A percentile compares a stretch with the other conserved stretches of the same genome.
Conservation (phyloP, 2,113 vertebrate species). For the Accipiter virgatus region DNA sequence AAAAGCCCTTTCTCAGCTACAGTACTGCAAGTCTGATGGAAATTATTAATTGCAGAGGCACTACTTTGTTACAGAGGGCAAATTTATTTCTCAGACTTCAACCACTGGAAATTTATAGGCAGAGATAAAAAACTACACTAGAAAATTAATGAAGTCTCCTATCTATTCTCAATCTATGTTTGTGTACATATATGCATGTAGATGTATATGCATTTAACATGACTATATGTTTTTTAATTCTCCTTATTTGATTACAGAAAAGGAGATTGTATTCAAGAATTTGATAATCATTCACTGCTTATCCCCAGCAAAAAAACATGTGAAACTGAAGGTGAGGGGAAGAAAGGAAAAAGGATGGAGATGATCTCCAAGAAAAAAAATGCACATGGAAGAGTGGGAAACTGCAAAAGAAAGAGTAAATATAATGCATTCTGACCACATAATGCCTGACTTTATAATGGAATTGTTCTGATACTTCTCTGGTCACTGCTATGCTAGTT, state of each 20-base stretch:
- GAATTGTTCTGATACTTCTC: background rate
- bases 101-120: background rate
- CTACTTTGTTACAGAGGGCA: background rate
- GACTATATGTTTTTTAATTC: background rate
- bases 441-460: background rate
- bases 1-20: background rate
- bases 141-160: background rate
- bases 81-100: background rate
- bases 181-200: background rate
- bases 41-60: background rate
- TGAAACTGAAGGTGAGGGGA: background rate
- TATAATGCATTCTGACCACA: background rate
- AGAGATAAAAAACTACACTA: background rate
- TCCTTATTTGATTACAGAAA: background rate
- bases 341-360: background rate
- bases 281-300: background rate
- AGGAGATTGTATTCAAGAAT: background rate
- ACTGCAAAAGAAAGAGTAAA: background rate
- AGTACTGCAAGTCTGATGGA: background rate
- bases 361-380: background rate
- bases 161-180: background rate
- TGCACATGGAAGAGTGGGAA: fast-evolving
- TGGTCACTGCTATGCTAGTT: background rate
- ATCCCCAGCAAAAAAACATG: background rate
- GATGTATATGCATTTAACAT: background rate